phyloP scores from a whole-genome alignment of 2,113 vertebrate genomes.

The Salvelinus alpinus region DNA sequence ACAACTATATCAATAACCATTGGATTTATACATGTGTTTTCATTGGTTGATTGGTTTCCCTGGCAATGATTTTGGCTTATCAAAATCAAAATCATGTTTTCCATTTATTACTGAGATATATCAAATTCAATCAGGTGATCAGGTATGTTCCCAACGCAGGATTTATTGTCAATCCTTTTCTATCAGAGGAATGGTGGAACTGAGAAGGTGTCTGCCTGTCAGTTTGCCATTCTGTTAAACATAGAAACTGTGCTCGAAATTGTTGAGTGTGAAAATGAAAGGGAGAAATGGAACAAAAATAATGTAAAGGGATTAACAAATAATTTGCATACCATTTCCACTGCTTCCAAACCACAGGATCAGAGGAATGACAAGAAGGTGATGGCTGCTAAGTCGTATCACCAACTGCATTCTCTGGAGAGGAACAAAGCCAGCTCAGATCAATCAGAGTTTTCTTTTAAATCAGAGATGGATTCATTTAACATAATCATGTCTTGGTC shows the following conservation, averaged over 20 bases:
- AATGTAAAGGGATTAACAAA: conserved; percentile 77
- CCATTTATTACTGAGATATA: conserved; percentile 10
- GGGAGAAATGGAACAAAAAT: conserved; percentile 75
- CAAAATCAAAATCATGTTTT: conserved; percentile 14
- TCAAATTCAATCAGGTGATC: conserved; percentile 32
- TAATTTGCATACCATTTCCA: conserved; percentile 76
- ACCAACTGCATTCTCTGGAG: conserved; percentile 50
- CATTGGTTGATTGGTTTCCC: conserved; percentile 13
- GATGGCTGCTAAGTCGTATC: conserved; percentile 55
- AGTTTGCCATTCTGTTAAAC: conserved; percentile 26
- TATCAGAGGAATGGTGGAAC: conserved; percentile 57
- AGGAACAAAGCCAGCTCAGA: conserved; percentile 48
- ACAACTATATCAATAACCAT: not conserved
- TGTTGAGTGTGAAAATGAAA: conserved; percentile 63
- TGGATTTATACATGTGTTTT: not conserved
- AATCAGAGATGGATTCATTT: conserved; percentile 21
- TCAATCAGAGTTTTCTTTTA: conserved; percentile 46
- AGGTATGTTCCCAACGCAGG: conserved; percentile 31
- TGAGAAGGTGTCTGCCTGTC: conserved; percentile 45
- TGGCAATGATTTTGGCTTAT: conserved; percentile 22
- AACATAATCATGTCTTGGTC: conserved; percentile 26
- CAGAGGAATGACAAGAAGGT: conserved; percentile 65
- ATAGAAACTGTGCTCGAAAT: conserved; percentile 56
- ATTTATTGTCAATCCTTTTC: conserved; percentile 33
- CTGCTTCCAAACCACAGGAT: conserved; percentile 70